Evolutionary conservation across 2,797 vertebrate species (phyloP).

Genomic region (Varecia variegata): DNA sequence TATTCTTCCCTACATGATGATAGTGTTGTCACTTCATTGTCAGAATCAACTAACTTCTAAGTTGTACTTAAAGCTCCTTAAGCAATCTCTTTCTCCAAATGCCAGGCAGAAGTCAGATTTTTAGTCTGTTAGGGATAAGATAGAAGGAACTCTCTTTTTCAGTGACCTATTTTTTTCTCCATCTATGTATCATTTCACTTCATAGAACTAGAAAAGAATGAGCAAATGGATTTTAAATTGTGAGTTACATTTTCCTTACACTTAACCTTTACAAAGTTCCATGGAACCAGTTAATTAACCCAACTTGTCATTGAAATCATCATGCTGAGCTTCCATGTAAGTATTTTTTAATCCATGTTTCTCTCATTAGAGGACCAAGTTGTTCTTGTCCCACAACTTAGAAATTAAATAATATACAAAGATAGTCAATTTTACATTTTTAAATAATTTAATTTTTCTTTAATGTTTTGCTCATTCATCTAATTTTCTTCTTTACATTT

Average conservation of each 20-base stretch:
- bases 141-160: background rate
- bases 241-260: slow-evolving; percentile 39
- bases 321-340: background rate
- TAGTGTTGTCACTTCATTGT: background rate
- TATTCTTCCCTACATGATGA: rapidly evolving
- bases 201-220: slow-evolving; percentile 36
- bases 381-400: background rate
- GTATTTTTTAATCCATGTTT: slow-evolving; percentile 32
- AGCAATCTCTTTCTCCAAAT: background rate
- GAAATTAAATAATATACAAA: background rate
- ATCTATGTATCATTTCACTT: slow-evolving; percentile 19
- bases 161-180: background rate
- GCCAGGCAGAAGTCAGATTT: background rate
- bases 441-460: background rate
- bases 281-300: slow-evolving; percentile 53
- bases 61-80: background rate
- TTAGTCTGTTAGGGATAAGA: background rate
- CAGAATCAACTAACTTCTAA: background rate
- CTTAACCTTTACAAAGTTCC: slow-evolving; percentile 59
- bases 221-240: slow-evolving; percentile 58
- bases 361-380: background rate
- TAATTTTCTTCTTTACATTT: background rate
- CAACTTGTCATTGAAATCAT: slow-evolving; percentile 4
- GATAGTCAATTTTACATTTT: background rate
- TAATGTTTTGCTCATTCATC: background rate